Evolutionary conservation across 1,140 invertebrate species (phyloP).

Genomic region (Microplitis demolitor): DNA sequence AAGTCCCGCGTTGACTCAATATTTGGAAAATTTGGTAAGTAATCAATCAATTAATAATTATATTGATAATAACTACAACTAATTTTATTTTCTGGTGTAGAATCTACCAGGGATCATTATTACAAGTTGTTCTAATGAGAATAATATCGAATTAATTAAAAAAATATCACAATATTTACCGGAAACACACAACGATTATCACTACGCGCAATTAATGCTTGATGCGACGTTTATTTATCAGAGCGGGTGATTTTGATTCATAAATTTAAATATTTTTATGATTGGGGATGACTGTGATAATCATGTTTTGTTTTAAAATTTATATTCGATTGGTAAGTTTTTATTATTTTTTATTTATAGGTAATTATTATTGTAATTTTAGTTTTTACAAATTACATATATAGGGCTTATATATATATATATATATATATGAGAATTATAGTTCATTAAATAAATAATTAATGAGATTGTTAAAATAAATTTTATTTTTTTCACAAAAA

Average conservation of each 20-base stretch:
- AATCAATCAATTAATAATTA: neutral
- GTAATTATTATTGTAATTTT: too few relatives aligned
- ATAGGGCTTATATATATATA: too few relatives aligned
- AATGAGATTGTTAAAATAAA: too few relatives aligned
- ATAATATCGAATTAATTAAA: slow-evolving; percentile 51
- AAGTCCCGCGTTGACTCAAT: slow-evolving; percentile 70
- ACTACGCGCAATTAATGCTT: slow-evolving; percentile 52
- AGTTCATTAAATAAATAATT: too few relatives aligned
- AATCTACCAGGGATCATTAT: slow-evolving; percentile 40
- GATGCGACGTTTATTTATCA: slow-evolving; percentile 53
- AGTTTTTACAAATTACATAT: too few relatives aligned
- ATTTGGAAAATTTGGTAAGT: slow-evolving; percentile 74
- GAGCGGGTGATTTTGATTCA: slow-evolving; percentile 28
- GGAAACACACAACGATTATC: slow-evolving; percentile 51
- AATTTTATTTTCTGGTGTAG: slow-evolving; percentile 36
- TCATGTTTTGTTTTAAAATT: neutral
- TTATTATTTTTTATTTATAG: neutral
- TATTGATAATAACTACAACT: neutral
- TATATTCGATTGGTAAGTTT: neutral
- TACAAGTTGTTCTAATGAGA: slow-evolving; percentile 54
- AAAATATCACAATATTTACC: slow-evolving; percentile 47
- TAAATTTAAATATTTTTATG: neutral
- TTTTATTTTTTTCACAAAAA: too few relatives aligned
- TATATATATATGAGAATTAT: too few relatives aligned
- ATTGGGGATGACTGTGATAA: neutral